Evolutionary conservation across 2,113 vertebrate genomes (phyloP).

Genomic region (Tympanuchus pallidicinctus): DNA sequence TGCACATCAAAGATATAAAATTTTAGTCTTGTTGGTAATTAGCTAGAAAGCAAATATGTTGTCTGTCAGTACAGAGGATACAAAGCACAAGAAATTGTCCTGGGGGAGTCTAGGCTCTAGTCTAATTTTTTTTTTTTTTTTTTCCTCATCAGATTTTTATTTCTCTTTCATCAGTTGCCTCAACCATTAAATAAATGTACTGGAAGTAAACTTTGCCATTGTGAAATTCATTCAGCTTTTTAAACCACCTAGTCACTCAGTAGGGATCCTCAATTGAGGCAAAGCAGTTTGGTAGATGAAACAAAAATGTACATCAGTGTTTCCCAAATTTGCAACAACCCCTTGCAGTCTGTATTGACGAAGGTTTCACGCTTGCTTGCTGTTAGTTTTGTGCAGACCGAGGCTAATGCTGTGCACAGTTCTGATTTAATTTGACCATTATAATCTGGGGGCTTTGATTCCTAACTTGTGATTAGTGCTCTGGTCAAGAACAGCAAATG

Average conservation of each 20-base stretch:
- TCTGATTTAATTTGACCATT: conserved; percentile 47
- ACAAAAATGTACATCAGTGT: conserved; percentile 29
- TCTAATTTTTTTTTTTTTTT: conserved; percentile 37
- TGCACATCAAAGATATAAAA: conserved; percentile 68
- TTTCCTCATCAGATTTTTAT: conserved; percentile 58
- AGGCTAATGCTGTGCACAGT: conserved; percentile 33
- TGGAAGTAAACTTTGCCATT: conserved; percentile 53
- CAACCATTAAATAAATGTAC: conserved; percentile 55
- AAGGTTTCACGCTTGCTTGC: background rate
- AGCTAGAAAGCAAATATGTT: conserved; percentile 65
- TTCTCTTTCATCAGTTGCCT: conserved; percentile 60
- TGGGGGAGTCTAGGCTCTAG: conserved; percentile 60
- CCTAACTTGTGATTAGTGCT: conserved; percentile 37
- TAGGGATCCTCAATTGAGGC: conserved; percentile 43
- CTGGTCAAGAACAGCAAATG: conserved; percentile 54
- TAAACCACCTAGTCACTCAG: conserved; percentile 42
- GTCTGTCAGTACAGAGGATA: conserved; percentile 57
- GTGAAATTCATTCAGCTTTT: conserved; percentile 63
- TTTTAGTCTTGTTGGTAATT: conserved; percentile 69
- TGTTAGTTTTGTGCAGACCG: conserved; percentile 24
- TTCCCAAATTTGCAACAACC: conserved; percentile 37
- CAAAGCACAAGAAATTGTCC: conserved; percentile 64
- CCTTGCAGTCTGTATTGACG: conserved; percentile 1
- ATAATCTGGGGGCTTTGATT: conserved; percentile 50
- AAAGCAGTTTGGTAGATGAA: conserved; percentile 33